phyloP scores from a whole-genome alignment of 2,797 vertebrate species.

The Otolemur crassicaudatus region DNA sequence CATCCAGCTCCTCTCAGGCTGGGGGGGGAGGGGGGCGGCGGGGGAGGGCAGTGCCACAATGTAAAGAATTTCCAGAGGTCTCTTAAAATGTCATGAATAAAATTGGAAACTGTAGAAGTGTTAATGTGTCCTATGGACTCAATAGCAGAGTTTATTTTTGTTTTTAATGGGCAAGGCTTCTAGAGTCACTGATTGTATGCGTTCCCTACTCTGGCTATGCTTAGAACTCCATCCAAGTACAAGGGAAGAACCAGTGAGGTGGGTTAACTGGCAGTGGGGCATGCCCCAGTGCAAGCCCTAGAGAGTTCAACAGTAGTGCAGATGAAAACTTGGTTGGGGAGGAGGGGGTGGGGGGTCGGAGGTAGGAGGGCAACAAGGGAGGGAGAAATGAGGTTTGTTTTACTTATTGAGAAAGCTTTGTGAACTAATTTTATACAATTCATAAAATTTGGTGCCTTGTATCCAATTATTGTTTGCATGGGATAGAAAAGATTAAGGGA shows the following conservation, averaged over 20 bases:
- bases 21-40: background rate
- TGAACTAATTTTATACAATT: slow-evolving; percentile 82
- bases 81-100: slow-evolving; percentile 73
- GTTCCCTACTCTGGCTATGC: slow-evolving; percentile 64
- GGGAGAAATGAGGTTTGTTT: slow-evolving; percentile 69
- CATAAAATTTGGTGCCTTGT: slow-evolving; percentile 88
- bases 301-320: slow-evolving; percentile 44
- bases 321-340: slow-evolving; percentile 58
- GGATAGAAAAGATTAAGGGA: slow-evolving; percentile 76
- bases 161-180: slow-evolving; percentile 75
- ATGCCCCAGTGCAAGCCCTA: slow-evolving; percentile 32
- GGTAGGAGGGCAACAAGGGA: slow-evolving; percentile 17
- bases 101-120: slow-evolving; percentile 73
- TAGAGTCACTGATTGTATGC: slow-evolving; percentile 76
- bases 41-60: slow-evolving; percentile 34
- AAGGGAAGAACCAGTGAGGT: slow-evolving; percentile 58
- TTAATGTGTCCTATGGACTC: slow-evolving; percentile 86
- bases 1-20: slow-evolving; percentile 24
- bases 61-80: slow-evolving; percentile 65
- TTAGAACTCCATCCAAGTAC: slow-evolving; percentile 65
- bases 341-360: background rate
- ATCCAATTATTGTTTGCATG: slow-evolving; percentile 79
- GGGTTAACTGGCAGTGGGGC: slow-evolving; percentile 33
- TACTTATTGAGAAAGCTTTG: slow-evolving; percentile 78
- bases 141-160: slow-evolving; percentile 77